phyloP scores from a whole-genome alignment of 2,113 vertebrate species.

The Neogobius melanostomus region DNA sequence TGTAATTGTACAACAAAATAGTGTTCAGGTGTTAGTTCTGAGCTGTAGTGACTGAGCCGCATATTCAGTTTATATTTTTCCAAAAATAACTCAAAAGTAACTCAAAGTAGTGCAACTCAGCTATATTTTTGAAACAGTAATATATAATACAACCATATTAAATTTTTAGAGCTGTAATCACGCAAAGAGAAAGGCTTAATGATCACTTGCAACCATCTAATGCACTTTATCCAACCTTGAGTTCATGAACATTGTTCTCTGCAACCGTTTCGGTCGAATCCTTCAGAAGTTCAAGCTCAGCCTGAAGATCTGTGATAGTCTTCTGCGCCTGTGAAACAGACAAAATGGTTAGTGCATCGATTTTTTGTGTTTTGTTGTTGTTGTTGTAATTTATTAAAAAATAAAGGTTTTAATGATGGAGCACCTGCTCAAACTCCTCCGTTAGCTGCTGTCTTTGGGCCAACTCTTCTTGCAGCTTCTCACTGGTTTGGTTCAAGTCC shows the following conservation, averaged over 20 bases:
- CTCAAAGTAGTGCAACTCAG: no score
- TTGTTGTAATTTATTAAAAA: no score
- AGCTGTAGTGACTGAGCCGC: no score
- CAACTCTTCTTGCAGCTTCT: constrained; percentile 75
- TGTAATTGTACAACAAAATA: no score
- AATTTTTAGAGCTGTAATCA: no score
- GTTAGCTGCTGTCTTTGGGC: constrained; percentile 76
- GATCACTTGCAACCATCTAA: neutral
- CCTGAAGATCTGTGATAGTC: constrained; percentile 77
- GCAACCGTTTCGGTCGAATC: constrained; percentile 57
- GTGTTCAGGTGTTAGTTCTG: no score
- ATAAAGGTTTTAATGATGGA: neutral
- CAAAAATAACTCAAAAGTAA: no score
- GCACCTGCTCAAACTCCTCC: constrained; percentile 83
- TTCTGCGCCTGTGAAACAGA: constrained; percentile 77
- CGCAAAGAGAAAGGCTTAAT: neutral
- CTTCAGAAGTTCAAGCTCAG: constrained; percentile 85
- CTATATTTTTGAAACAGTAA: no score
- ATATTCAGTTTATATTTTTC: no score
- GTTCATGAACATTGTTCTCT: constrained; percentile 74
- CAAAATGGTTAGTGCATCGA: constrained; percentile 2
- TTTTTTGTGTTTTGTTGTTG: neutral
- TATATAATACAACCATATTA: no score
- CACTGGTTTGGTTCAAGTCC: constrained; percentile 76
- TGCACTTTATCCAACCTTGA: constrained; percentile 82